Conservation (phyloP, 2,888 invertebrate species). For the Lepidonotus clava region DNA sequence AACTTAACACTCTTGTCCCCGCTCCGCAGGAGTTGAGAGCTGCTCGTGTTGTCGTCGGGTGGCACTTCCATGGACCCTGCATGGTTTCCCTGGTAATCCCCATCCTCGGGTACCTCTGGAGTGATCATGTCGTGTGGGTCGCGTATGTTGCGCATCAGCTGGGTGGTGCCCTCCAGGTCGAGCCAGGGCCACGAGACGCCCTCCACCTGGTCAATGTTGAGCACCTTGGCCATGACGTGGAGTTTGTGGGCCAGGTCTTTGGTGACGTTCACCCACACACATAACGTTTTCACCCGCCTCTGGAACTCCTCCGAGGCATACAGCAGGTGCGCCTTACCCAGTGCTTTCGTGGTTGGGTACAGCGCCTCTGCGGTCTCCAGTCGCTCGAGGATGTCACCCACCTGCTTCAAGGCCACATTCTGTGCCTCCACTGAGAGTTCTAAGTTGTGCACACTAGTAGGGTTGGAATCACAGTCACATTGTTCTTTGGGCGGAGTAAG, state of each 20-base stretch:
- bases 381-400: constrained; percentile 87
- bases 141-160: constrained; percentile 53
- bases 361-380: constrained; percentile 89
- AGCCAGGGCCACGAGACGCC: constrained; percentile 76
- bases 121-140: constrained; percentile 38
- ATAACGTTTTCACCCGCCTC: constrained; percentile 89
- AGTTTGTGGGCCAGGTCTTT: constrained; percentile 91
- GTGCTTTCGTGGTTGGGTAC: constrained; percentile 91
- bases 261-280: constrained; percentile 95
- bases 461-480: background rate
- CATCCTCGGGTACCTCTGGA: background rate
- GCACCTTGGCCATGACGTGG: constrained; percentile 83
- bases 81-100: background rate
- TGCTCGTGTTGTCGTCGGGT: constrained; percentile 57
- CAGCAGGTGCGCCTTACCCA: constrained; percentile 87
- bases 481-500: constrained; percentile 59
- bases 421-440: constrained; percentile 84
- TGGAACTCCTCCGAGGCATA: constrained; percentile 86
- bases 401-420: constrained; percentile 87
- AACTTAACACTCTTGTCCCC: constrained; percentile 33
- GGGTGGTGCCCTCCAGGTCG: constrained; percentile 65
- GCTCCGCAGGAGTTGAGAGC: background rate
- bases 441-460: background rate
- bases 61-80: constrained; percentile 47
- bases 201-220: constrained; percentile 69